Base-by-base conservation (phyloP, 2,888 invertebrate genomes). In the Zelleria hepariella region DNA sequence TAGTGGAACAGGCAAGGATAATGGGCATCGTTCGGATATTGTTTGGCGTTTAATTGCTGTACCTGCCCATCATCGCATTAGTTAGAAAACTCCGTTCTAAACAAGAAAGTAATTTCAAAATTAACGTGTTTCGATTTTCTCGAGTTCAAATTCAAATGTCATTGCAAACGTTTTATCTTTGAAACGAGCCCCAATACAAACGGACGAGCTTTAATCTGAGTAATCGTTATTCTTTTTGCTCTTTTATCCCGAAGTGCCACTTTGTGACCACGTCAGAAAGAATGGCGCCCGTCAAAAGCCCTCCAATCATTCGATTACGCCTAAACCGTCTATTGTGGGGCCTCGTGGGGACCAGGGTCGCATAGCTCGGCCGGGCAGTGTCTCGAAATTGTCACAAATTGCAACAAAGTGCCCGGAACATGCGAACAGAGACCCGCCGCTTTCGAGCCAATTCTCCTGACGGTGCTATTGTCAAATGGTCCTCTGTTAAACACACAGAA, bases 361-460 rank as follows among this genome's bases (percentile, higher is more conserved):
- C 32, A 42, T 42, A 42, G 32, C 10, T 2, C 32, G 10, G 60
- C 2, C 32, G 10, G 60, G 59, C 66, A 66, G 64, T 66, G 68
- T 65, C 65, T 65, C 63, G 63, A 67, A 66, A 69, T 68, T 74
- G 72, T 63, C 68, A 64, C 73, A 78, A 80, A 81, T 82, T 78
- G 80, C 78, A 77, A 75, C 75, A 74, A 78, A 81, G 77, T 77
- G 77, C 72, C 67, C 62, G 66, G 71, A 68, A 66, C 70, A 71
- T 62, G 67, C 68, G 67, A 67, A 66, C 7, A 18, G 57, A 15
- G 32, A 15, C n/a, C n/a, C n/a, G 20, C 25, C 56, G 27, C 69
- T 66, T 71, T 69, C 70, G 62, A 64, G 72, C 72, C 77, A 76
- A 78, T 78, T 76, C 74, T 71, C 74, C 15, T 68, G 55, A 47